A percentile compares a stretch with the other conserved stretches of the same genome.
Conservation (phyloP, 2,888 invertebrate species). For the Leptothorax acervorum region DNA sequence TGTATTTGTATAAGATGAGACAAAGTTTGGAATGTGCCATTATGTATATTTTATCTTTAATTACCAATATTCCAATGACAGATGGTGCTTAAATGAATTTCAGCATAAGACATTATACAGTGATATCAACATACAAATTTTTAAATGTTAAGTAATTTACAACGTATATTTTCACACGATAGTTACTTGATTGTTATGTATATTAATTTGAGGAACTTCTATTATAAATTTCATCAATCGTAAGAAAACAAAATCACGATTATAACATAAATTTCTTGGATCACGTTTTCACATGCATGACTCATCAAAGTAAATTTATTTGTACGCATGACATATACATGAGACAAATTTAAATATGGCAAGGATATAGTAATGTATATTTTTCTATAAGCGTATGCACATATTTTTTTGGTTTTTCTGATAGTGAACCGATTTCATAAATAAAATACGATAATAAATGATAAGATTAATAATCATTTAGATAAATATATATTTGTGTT, state of each 20-base stretch:
- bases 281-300: slow-evolving; percentile 18
- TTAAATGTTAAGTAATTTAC: slow-evolving; percentile 38
- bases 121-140: slow-evolving; percentile 44
- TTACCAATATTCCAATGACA: slow-evolving; percentile 60
- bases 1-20: slow-evolving; percentile 68
- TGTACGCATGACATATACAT: slow-evolving; percentile 34
- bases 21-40: slow-evolving; percentile 76
- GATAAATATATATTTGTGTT: slow-evolving; percentile 74
- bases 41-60: slow-evolving; percentile 72
- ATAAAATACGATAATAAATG: slow-evolving; percentile 54
- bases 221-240: not conserved
- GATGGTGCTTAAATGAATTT: slow-evolving; percentile 67
- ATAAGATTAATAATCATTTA: slow-evolving; percentile 64
- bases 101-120: slow-evolving; percentile 49
- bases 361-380: slow-evolving; percentile 76
- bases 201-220: slow-evolving; percentile 19
- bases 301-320: slow-evolving; percentile 35
- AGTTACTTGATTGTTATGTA: slow-evolving; percentile 1
- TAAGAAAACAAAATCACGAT: not conserved
- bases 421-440: slow-evolving; percentile 67
- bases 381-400: slow-evolving; percentile 77
- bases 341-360: slow-evolving; percentile 46
- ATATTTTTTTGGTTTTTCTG: slow-evolving; percentile 68
- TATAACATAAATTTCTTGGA: slow-evolving; percentile 22
- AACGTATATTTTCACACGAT: slow-evolving; percentile 14